A percentile compares a stretch with the other conserved stretches of the same genome.
phyloP scores from a whole-genome alignment of 2,888 invertebrate species.

The Epiblema foenella region DNA sequence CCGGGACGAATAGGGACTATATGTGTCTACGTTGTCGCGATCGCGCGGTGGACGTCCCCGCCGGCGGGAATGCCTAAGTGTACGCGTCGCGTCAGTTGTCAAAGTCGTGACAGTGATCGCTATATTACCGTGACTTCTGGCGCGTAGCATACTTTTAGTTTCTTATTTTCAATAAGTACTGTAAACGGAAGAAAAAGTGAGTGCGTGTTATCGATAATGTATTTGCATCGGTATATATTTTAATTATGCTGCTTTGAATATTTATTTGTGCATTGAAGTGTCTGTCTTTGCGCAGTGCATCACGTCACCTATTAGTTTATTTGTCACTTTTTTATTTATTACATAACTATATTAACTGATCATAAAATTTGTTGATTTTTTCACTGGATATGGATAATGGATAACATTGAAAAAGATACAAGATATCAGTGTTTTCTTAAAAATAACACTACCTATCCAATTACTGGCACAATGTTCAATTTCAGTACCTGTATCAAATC shows the following conservation, averaged over 20 bases:
- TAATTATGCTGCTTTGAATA: not conserved
- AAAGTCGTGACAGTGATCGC: not conserved
- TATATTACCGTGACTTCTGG: not conserved
- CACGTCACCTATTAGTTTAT: constrained; percentile 1
- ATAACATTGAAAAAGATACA: not conserved
- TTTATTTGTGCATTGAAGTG: constrained; percentile 1
- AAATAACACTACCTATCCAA: not conserved
- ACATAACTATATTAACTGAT: not conserved
- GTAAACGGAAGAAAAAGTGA: too few species aligned
- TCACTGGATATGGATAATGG: too few species aligned
- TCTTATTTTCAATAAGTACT: too few species aligned
- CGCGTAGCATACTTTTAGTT: too few species aligned
- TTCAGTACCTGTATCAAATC: not conserved
- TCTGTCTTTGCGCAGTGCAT: not conserved
- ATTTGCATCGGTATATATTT: not conserved
- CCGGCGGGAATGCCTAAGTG: too few species aligned
- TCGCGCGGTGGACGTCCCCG: too few species aligned
- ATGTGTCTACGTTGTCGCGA: too few species aligned
- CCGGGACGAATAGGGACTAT: too few species aligned
- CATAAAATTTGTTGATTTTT: too few species aligned
- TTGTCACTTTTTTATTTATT: not conserved
- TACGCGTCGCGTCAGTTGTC: too few species aligned
- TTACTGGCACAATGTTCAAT: not conserved
- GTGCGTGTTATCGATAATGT: not conserved
- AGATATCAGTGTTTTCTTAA: not conserved